These are phyloP conservation scores for Polydrusus tereticollis DNA, from an alignment of 2,888 invertebrate species.

Conservation along the genomic window DNA sequence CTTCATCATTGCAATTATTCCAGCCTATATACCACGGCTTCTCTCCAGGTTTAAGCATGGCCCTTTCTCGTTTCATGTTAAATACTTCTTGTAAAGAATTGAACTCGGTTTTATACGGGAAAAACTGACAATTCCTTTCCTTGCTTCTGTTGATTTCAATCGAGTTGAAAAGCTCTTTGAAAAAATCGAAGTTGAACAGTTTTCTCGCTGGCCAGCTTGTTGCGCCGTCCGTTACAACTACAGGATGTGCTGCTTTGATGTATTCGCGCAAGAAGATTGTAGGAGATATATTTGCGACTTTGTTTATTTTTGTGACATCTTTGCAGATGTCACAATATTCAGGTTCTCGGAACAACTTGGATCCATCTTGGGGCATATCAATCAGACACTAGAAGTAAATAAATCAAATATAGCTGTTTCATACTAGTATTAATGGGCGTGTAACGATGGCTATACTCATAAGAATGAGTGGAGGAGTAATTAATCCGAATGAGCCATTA, in stretches of 20 bases:
- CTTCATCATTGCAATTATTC: slow-evolving; percentile 93
- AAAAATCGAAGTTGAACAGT: slow-evolving; percentile 79
- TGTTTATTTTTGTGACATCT: slow-evolving; percentile 74
- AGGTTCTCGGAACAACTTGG: slow-evolving; percentile 78
- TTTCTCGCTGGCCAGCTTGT: slow-evolving; percentile 83
- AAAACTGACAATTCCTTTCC: slow-evolving; percentile 85
- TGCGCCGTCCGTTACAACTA: slow-evolving; percentile 88
- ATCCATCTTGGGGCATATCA: slow-evolving; percentile 60
- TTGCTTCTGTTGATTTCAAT: slow-evolving; percentile 61
- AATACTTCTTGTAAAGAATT: slow-evolving; percentile 84
- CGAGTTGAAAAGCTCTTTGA: slow-evolving; percentile 81
- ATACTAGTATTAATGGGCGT: too few relatives aligned
- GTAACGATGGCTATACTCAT: too few relatives aligned
- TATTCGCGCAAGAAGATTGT: slow-evolving; percentile 79
- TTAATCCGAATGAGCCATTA: too few relatives aligned
- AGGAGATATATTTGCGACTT: slow-evolving; percentile 76
- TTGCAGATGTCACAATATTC: slow-evolving; percentile 85
- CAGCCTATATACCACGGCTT: slow-evolving; percentile 79
- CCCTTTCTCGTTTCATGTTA: slow-evolving; percentile 80
- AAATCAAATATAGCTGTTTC: too few relatives aligned
- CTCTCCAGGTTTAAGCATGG: slow-evolving; percentile 69
- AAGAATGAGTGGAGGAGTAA: too few relatives aligned
- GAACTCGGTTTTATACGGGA: slow-evolving; percentile 93
- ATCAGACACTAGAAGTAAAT: slow-evolving; percentile 61
- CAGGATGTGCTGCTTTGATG: slow-evolving; percentile 84